Conservation (phyloP, 2,113 vertebrate species). For the Sclerurus mexicanus region DNA sequence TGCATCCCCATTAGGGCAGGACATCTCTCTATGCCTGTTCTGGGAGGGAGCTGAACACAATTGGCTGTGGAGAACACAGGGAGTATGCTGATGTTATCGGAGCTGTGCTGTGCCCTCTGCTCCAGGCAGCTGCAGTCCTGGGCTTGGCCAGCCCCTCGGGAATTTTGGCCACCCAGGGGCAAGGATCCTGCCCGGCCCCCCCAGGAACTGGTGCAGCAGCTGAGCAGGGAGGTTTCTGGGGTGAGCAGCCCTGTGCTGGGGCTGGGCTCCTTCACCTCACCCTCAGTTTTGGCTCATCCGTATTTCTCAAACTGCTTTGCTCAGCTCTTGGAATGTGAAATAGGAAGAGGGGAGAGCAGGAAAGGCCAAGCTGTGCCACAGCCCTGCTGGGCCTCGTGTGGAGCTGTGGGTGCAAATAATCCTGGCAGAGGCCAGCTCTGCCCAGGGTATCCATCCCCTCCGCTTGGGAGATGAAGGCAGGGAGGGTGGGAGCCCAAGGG, state of each 20-base stretch:
- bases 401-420: accelerated
- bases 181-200: not conserved
- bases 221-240: not conserved
- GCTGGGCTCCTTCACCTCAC: not conserved
- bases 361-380: not conserved
- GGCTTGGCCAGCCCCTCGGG: accelerated
- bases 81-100: not conserved
- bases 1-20: not conserved
- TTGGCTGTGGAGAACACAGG: not conserved
- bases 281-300: accelerated
- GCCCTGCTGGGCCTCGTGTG: not conserved
- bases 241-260: not conserved
- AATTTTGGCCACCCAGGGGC: not conserved
- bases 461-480: accelerated
- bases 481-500: accelerated
- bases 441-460: not conserved
- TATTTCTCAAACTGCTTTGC: not conserved
- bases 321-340: accelerated
- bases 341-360: not conserved
- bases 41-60: not conserved
- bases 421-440: not conserved
- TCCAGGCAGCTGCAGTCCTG: not conserved
- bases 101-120: not conserved
- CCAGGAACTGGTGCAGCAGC: not conserved
- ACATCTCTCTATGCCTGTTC: not conserved